These are phyloP conservation scores for Terrapene triunguis DNA, from an alignment of 2,113 vertebrate genomes.

Conservation along the genomic window DNA sequence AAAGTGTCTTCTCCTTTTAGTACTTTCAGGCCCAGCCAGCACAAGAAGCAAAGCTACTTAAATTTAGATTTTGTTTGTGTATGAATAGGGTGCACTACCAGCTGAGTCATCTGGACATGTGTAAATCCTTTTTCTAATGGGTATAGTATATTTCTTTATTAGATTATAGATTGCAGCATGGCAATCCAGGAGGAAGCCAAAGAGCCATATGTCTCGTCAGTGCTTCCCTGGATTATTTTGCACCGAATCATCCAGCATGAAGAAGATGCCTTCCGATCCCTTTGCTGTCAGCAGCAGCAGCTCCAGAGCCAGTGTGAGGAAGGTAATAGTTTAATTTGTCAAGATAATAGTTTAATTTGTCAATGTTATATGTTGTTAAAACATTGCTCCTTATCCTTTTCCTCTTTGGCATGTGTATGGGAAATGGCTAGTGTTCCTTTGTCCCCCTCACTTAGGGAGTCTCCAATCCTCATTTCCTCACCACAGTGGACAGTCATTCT, in stretches of 20 bases:
- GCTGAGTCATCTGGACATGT: neutral
- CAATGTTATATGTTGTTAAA: neutral
- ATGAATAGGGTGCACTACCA: neutral
- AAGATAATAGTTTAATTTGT: constrained; percentile 3
- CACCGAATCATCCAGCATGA: constrained; percentile 94
- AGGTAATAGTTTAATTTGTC: constrained; percentile 66
- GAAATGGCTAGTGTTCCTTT: neutral
- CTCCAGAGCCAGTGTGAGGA: constrained; percentile 84
- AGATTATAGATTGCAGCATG: constrained; percentile 98
- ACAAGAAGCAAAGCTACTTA: neutral
- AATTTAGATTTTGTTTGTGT: neutral
- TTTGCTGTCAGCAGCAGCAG: constrained; percentile 83
- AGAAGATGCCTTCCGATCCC: constrained; percentile 88
- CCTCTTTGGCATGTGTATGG: neutral
- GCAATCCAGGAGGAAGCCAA: constrained; percentile 91
- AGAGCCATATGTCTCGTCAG: constrained; percentile 92
- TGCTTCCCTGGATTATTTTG: constrained; percentile 95
- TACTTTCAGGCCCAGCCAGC: neutral
- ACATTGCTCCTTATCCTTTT: neutral
- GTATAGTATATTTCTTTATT: neutral
- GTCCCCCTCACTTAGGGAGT: neutral
- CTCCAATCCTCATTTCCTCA: neutral
- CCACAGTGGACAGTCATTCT: neutral
- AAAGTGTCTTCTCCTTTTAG: neutral
- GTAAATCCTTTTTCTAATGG: neutral